phyloP scores from a whole-genome alignment of 2,888 invertebrate genomes.

The Kuschelorhynchus macadamiae region DNA sequence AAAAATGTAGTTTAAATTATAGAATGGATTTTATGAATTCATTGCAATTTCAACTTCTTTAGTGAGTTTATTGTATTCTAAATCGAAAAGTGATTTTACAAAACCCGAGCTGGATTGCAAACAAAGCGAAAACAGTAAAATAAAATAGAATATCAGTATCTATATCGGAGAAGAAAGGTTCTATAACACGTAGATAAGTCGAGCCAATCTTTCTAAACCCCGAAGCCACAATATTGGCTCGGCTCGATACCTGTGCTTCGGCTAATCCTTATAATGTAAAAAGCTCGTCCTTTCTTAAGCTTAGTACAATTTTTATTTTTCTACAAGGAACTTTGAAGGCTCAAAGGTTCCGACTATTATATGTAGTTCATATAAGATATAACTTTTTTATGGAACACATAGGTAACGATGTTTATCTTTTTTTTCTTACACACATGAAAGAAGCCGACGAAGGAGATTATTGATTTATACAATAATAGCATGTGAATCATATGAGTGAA shows the following conservation, averaged over 20 bases:
- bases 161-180: slow-evolving; percentile 59
- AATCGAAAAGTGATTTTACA: slow-evolving; percentile 15
- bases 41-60: too few relatives aligned
- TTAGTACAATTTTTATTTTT: slow-evolving; percentile 66
- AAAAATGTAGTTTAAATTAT: too few relatives aligned
- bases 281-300: slow-evolving; percentile 66
- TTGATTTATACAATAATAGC: slow-evolving; percentile 15
- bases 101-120: slow-evolving; percentile 7
- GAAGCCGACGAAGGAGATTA: slow-evolving; percentile 28
- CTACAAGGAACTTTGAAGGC: slow-evolving; percentile 63
- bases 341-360: slow-evolving; percentile 66
- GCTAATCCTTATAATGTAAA: slow-evolving; percentile 69
- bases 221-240: slow-evolving; percentile 64
- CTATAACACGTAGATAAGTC: slow-evolving; percentile 66
- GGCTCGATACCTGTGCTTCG: slow-evolving; percentile 63
- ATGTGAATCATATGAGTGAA: not conserved
- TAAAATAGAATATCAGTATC: slow-evolving; percentile 58
- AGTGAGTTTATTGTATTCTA: too few relatives aligned
- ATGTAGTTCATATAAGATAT: slow-evolving; percentile 61
- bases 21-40: too few relatives aligned
- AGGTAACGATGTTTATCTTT: slow-evolving; percentile 46
- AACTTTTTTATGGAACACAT: slow-evolving; percentile 48
- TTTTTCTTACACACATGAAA: slow-evolving; percentile 42
- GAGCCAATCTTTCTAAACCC: slow-evolving; percentile 66
- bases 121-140: slow-evolving; percentile 27